Percentiles rank a stretch among this genome's conserved stretches.
Conservation (phyloP, 2,113 vertebrate genomes). For the Vireo altiloquus region DNA sequence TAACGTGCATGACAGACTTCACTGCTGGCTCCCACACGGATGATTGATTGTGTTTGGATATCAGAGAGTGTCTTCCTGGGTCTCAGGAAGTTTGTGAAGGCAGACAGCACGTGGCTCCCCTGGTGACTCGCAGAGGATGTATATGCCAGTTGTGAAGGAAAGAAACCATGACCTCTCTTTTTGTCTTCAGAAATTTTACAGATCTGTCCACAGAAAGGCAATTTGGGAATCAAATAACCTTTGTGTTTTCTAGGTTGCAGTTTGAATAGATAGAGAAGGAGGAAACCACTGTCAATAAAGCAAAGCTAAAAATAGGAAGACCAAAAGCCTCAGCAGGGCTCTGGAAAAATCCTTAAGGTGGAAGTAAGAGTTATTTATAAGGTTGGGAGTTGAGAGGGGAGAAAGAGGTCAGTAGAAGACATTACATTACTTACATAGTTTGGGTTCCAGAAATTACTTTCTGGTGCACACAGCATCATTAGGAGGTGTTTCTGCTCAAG, state of each 20-base stretch:
- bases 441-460: conserved; percentile 42
- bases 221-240: neutral
- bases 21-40: neutral
- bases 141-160: neutral
- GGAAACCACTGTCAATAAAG: conserved; percentile 51
- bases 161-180: neutral
- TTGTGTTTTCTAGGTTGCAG: neutral
- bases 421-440: conserved; percentile 38
- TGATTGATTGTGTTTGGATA: neutral
- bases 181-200: neutral
- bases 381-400: conserved; percentile 11
- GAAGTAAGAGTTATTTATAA: conserved; percentile 58
- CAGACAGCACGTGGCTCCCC: neutral
- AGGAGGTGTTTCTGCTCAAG: neutral
- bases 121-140: neutral
- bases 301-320: conserved; percentile 58
- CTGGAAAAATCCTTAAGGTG: conserved; percentile 53
- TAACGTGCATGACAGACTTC: neutral
- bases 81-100: neutral
- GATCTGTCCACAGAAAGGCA: neutral
- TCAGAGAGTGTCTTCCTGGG: neutral
- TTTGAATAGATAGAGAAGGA: conserved; percentile 6
- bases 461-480: neutral
- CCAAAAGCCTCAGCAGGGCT: neutral
- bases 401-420: conserved; percentile 32